Percentiles rank a stretch among this genome's conserved stretches.
Evolutionary conservation across 64 coral and sea anemone species (phyloP).

Genomic region (Pocillopora damicornis): DNA sequence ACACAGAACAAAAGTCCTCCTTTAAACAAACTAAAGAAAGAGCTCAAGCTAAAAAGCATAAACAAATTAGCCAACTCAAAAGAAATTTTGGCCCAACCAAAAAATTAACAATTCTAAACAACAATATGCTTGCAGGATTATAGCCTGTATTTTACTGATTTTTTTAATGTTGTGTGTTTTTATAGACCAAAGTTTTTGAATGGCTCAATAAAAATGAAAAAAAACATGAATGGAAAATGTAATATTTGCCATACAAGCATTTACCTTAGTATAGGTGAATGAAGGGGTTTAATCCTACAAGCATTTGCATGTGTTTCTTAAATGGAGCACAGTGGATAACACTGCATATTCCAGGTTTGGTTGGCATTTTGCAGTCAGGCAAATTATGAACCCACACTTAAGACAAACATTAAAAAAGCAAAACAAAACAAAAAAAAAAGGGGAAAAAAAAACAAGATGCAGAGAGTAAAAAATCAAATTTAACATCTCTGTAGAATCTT

Average conservation of each 20-base stretch:
- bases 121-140: slow-evolving; percentile 5
- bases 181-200: neutral
- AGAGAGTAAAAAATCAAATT: neutral
- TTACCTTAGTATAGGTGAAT: neutral
- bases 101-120: neutral
- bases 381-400: neutral
- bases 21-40: neutral
- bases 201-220: neutral
- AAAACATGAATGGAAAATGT: too few species aligned
- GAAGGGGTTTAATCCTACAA: neutral
- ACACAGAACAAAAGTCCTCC: neutral
- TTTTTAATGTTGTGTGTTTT: neutral
- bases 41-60: neutral
- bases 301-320: slow-evolving; percentile 1
- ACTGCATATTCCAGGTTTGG: slow-evolving; percentile 61
- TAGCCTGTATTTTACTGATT: neutral
- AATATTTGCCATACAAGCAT: too few species aligned
- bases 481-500: neutral
- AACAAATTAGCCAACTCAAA: slow-evolving; percentile 47
- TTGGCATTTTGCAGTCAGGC: slow-evolving; percentile 23
- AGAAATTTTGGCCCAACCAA: neutral
- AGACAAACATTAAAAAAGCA: too few species aligned
- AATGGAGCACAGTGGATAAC: neutral
- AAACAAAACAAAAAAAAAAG: neutral
- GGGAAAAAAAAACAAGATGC: neutral